Percentiles rank a stretch among this genome's conserved stretches.
These are phyloP conservation scores for Erythrolamprus reginae DNA, from an alignment of 2,113 vertebrate genomes.

Conservation along the genomic window DNA sequence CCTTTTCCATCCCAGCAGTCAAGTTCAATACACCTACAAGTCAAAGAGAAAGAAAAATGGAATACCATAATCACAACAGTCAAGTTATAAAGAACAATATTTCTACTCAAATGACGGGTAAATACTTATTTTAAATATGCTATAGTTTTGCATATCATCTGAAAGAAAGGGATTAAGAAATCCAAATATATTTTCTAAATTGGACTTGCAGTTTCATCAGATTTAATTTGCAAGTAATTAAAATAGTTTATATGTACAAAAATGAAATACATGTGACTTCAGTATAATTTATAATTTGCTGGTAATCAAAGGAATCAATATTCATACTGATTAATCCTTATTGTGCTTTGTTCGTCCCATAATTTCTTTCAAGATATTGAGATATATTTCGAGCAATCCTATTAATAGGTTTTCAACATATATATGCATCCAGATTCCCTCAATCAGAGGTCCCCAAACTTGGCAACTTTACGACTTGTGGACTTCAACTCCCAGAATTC, in stretches of 20 bases:
- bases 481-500: no score
- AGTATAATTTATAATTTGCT: neutral
- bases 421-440: neutral
- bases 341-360: neutral
- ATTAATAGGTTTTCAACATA: neutral
- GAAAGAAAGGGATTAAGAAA: neutral
- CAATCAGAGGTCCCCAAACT: no score
- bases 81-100: neutral
- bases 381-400: neutral
- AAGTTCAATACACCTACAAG: slow-evolving; percentile 88
- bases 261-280: slow-evolving; percentile 9
- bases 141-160: neutral
- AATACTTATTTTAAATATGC: accelerated
- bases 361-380: neutral
- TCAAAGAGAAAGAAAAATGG: neutral
- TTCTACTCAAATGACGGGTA: neutral
- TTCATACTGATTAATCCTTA: neutral
- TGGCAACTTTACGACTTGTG: no score
- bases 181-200: neutral
- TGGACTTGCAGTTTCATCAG: neutral
- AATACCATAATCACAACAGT: neutral
- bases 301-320: neutral
- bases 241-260: neutral
- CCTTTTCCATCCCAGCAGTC: slow-evolving; percentile 99
- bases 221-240: neutral